These are phyloP conservation scores for Liodrosophila aerea DNA, from an alignment of 2,888 invertebrate species.

Conservation along the genomic window DNA sequence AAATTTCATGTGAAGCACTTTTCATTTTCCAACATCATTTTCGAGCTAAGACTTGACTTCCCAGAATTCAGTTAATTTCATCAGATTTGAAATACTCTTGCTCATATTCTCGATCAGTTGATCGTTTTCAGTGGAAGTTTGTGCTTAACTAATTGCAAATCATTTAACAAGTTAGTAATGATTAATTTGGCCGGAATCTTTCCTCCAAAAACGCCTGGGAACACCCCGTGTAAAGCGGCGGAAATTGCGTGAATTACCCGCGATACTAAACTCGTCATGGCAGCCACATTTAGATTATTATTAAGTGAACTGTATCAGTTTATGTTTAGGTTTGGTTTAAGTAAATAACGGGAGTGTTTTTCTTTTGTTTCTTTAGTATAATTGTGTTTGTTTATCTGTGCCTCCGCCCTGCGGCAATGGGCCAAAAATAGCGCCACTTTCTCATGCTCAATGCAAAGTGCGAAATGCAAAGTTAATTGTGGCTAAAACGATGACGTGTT, in stretches of 20 bases:
- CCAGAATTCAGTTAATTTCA: no score
- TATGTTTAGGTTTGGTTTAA: slow-evolving; percentile 20
- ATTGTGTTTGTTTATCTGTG: slow-evolving; percentile 39
- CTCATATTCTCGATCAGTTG: no score
- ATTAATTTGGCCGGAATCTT: background rate
- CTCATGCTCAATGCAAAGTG: slow-evolving; percentile 19
- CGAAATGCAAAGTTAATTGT: slow-evolving; percentile 29
- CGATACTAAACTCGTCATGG: slow-evolving; percentile 51
- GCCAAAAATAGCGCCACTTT: slow-evolving; percentile 55
- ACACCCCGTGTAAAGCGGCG: slow-evolving; percentile 18
- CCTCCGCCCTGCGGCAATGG: slow-evolving; percentile 52
- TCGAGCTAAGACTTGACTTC: no score
- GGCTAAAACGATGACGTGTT: slow-evolving; percentile 5
- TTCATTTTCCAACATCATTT: no score
- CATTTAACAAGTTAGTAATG: background rate
- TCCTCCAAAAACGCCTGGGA: slow-evolving; percentile 12
- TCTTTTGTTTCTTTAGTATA: background rate
- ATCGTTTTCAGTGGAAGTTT: background rate
- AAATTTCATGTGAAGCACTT: no score
- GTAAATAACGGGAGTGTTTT: slow-evolving; percentile 12
- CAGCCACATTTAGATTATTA: slow-evolving; percentile 62
- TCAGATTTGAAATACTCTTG: no score
- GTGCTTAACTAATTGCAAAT: slow-evolving; percentile 1
- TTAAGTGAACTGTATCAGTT: slow-evolving; percentile 49
- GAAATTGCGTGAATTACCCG: background rate